Conservation (phyloP, 2,888 invertebrate genomes). For the Protodeltote pygarga region DNA sequence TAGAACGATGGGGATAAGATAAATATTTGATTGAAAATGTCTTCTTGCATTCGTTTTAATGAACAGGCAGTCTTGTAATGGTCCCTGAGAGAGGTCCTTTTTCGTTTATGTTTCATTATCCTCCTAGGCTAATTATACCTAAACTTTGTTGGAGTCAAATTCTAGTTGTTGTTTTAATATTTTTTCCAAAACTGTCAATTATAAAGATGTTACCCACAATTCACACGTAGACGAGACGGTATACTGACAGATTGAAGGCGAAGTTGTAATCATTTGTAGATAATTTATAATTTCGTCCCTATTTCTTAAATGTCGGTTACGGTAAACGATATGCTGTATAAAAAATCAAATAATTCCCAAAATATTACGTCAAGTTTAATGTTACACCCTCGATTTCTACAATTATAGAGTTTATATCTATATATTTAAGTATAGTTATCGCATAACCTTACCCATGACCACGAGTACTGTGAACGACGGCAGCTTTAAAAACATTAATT, state of each 20-base stretch:
- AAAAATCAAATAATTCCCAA: conserved; percentile 6
- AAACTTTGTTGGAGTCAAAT: too few species aligned
- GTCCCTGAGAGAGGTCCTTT: too few species aligned
- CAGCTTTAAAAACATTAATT: conserved; percentile 57
- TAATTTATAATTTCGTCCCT: conserved; percentile 23
- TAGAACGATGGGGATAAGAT: neutral
- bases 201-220: conserved; percentile 3
- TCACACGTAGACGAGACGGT: conserved; percentile 1
- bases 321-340: conserved; percentile 4
- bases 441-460: conserved; percentile 36
- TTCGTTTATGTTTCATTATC: too few species aligned
- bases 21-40: too few species aligned
- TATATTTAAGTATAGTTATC: conserved; percentile 28
- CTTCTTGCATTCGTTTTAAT: too few species aligned
- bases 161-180: neutral
- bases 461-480: conserved; percentile 49
- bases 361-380: neutral
- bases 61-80: too few species aligned
- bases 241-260: conserved; percentile 11
- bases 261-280: conserved; percentile 37
- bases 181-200: conserved; percentile 3
- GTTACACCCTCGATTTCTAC: neutral
- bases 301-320: conserved; percentile 7
- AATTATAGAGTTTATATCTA: conserved; percentile 14
- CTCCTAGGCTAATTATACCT: too few species aligned